These are phyloP conservation scores for Oncorhynchus gorbuscha DNA, from an alignment of 2,113 vertebrate species.

Conservation along the genomic window DNA sequence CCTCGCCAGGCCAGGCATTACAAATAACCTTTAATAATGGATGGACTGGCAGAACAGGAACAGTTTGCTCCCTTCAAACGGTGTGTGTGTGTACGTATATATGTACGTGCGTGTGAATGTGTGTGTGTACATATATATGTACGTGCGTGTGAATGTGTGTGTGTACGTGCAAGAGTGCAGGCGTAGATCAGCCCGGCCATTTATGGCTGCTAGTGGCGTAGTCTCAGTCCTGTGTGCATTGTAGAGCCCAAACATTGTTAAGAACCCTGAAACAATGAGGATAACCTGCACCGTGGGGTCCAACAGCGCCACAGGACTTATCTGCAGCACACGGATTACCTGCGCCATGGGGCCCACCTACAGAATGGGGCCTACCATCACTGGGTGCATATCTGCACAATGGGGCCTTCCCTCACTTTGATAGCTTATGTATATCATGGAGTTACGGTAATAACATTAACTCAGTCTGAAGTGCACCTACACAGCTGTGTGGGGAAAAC, in stretches of 20 bases:
- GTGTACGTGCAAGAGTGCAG: constrained; percentile 6
- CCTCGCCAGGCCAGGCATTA: constrained; percentile 58
- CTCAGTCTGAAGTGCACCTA: neutral
- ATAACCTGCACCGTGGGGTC: neutral
- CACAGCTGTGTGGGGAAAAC: neutral
- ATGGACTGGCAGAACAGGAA: constrained; percentile 26
- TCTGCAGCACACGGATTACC: neutral
- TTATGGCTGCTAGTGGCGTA: neutral
- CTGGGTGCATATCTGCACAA: constrained; percentile 3
- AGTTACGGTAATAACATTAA: neutral
- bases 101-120: constrained; percentile 1
- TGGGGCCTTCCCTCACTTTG: no score
- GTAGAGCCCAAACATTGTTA: neutral
- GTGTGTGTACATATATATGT: constrained; percentile 15
- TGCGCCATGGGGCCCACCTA: neutral
- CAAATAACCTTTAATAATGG: constrained; percentile 68
- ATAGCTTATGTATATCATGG: constrained; percentile 16
- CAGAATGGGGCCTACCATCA: neutral
- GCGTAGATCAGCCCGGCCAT: neutral
- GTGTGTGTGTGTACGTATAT: neutral
- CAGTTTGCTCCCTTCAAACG: constrained; percentile 31
- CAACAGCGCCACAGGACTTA: neutral
- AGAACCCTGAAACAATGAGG: neutral
- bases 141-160: neutral
- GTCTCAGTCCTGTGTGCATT: neutral